These are phyloP conservation scores for Horisme vitalbata DNA, from an alignment of 2,888 invertebrate genomes.

Conservation along the genomic window DNA sequence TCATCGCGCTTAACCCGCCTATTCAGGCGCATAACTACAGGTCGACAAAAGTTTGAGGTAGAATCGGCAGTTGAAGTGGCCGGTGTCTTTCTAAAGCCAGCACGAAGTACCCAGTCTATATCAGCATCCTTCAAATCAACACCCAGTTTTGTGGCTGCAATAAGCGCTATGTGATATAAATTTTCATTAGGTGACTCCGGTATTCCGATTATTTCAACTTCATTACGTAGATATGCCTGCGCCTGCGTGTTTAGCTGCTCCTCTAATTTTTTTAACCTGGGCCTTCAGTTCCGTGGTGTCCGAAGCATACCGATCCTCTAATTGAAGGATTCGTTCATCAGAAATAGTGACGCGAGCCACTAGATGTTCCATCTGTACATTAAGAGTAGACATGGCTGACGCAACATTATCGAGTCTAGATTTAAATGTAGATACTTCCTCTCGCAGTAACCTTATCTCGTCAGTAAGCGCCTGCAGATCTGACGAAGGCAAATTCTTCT, in stretches of 20 bases:
- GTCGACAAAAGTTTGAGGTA: not conserved
- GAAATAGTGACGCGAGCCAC: too few species aligned
- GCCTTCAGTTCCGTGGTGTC: too few species aligned
- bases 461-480: not conserved
- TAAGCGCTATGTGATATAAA: not conserved
- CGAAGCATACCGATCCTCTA: too few species aligned
- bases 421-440: too few species aligned
- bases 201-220: not conserved
- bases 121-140: not conserved
- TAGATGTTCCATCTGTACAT: too few species aligned
- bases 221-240: not conserved
- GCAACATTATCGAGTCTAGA: too few species aligned
- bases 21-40: not conserved
- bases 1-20: not conserved
- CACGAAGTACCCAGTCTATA: not conserved
- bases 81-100: not conserved
- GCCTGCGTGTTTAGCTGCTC: conserved; percentile 1
- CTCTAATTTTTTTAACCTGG: not conserved
- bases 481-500: too few species aligned
- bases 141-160: not conserved
- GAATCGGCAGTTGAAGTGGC: not conserved
- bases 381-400: too few species aligned
- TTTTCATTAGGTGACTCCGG: not conserved
- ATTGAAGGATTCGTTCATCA: too few species aligned
- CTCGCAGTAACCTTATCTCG: not conserved